These are phyloP conservation scores for Percopsis transmontana DNA, from an alignment of 2,113 vertebrate genomes.

Conservation along the genomic window DNA sequence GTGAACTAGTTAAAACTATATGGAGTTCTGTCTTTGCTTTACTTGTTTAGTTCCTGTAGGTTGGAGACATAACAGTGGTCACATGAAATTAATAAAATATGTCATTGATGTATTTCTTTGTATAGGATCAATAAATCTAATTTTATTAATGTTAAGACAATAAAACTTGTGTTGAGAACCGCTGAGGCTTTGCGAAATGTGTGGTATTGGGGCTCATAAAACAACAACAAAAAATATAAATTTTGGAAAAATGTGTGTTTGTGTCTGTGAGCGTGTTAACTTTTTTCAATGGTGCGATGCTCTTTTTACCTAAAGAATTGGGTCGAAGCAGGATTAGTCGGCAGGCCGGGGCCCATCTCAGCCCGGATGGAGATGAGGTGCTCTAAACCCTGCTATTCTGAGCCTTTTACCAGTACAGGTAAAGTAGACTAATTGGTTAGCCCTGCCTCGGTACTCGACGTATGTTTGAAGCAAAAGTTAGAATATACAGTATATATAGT, in stretches of 20 bases:
- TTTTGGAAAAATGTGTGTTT: too few relatives aligned
- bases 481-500: too few relatives aligned
- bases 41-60: constrained; percentile 57
- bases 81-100: constrained; percentile 21
- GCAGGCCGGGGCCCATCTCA: constrained; percentile 19
- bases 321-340: constrained; percentile 70
- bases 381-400: constrained; percentile 62
- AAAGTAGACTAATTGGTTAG: constrained; percentile 3
- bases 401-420: constrained; percentile 21
- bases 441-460: too few relatives aligned
- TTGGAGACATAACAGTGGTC: constrained; percentile 38
- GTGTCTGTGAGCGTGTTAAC: neutral
- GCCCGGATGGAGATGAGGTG: constrained; percentile 43
- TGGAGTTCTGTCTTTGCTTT: constrained; percentile 51
- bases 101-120: constrained; percentile 58
- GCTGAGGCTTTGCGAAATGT: neutral
- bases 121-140: constrained; percentile 51
- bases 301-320: constrained; percentile 64
- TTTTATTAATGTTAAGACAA: constrained; percentile 66
- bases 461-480: too few relatives aligned
- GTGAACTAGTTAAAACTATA: constrained; percentile 62
- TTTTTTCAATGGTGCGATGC: too few relatives aligned
- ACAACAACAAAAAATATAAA: too few relatives aligned
- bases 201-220: neutral
- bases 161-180: constrained; percentile 59